Percentiles rank a stretch among this genome's conserved stretches.
These are phyloP conservation scores for Metopolophium dirhodum DNA, from an alignment of 1,140 invertebrate species.

Conservation along the genomic window DNA sequence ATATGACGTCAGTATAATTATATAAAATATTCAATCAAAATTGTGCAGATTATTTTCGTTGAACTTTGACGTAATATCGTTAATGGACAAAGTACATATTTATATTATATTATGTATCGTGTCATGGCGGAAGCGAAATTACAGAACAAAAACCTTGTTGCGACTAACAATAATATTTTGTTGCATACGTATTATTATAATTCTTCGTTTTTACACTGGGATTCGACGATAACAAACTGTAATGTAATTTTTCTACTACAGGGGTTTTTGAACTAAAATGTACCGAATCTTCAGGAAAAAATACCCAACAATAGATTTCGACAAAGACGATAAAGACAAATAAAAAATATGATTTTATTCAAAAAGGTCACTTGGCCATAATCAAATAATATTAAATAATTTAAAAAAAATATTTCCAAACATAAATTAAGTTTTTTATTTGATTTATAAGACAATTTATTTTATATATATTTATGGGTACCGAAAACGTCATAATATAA, in stretches of 20 bases:
- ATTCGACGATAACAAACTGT: background rate
- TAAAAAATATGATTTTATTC: too few species aligned
- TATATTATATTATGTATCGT: background rate
- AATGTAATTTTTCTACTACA: background rate
- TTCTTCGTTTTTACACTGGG: background rate
- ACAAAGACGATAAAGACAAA: too few species aligned
- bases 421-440: too few species aligned
- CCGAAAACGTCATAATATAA: too few species aligned
- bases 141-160: background rate
- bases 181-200: background rate
- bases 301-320: too few species aligned
- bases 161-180: background rate
- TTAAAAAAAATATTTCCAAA: too few species aligned
- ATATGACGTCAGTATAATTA: background rate
- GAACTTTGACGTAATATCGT: background rate
- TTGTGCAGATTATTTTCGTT: background rate
- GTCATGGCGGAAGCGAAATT: background rate
- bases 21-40: conserved; percentile 28
- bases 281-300: background rate
- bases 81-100: background rate
- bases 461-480: too few species aligned
- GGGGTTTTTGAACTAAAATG: background rate
- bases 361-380: too few species aligned
- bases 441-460: too few species aligned
- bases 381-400: too few species aligned